Base-by-base conservation (phyloP, 2,113 vertebrate genomes). In the Tursiops truncatus region DNA sequence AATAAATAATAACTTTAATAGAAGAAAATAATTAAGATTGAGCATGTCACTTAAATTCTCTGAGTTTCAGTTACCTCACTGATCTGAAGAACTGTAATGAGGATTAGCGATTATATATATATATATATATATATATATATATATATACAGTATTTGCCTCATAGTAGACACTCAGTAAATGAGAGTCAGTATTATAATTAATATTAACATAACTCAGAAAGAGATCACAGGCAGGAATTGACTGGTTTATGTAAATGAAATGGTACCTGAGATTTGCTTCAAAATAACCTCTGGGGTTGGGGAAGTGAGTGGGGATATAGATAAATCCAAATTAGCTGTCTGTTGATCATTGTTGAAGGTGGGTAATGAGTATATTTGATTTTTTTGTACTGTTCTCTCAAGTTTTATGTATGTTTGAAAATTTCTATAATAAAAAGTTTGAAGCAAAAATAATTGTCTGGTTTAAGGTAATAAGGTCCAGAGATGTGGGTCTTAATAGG, bases 1-100 rank as follows among this genome's bases (percentile, higher is more conserved):
- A 84, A 94, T 63, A 95, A 85, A 90, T 74, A 74, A 92, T 87
- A 84, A 70, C 28, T 93, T 76, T 93, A 93, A 80, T 62, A 85
- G 33, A 76, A 95, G 71, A 93, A 93, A 82, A 85, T 80, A 94
- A 79, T 86, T 76, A 94, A 91, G 31, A 83, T 71, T 31, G 20
- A 63, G 36, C 31, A n/a, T 68, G 25, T 65, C 65, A 63, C 63
- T 94, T 73, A 89, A 94, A 65, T 90, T 95, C 47, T 91, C 13
- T 56, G 31, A 92, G 38, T n/a, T 89, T 92, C 17, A 82, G 15
- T 82, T 95, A 80, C 10, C 41, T 92, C 41, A 80, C 41, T 95
- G 63, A 74, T 86, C 90, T 97, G 56, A 14, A 63, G 31, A 67
- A 92, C 76, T 96, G 11, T 95, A 88, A 47, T 89, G 5, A 81